Evolutionary conservation across 2,888 invertebrate species (phyloP), one percentile per base, ranked within the genome.

Genomic region (Oscheius myriophilus): DNA sequence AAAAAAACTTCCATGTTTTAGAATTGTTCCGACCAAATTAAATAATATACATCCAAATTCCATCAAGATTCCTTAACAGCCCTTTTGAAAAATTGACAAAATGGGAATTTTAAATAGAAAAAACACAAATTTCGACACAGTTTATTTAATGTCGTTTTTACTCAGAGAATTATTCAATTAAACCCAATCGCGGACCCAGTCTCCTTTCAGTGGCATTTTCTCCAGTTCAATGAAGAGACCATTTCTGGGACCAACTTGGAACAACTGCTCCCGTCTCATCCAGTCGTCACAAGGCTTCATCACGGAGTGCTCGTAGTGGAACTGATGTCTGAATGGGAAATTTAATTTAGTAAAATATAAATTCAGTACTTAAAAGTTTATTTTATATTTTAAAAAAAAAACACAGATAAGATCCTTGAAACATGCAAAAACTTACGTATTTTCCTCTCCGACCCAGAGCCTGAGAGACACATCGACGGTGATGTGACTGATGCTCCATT

Each of bases 141-240:
- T 46, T 46, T 46, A 46, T 18, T 46, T 11, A 16, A 46, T 46
- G n/a, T 18, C 18, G 18, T 46, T 7, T 18, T 12, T 46, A 16
- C 4, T 46, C 11, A 18, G 6, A 18, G 46, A 18, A 18, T 18
- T 4, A 18, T 53, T 53, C 9, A 25, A 2, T 55, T 39, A 55
- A 2, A 55, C 26, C 55, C 55, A 55, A 33, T 55, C 55, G 18
- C 55, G 25, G 39, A 55, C 39, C 55, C 55, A 55, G 9, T 55
- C 26, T 26, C 55, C 55, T 18, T 18, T 25, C 55, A 25, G 55
- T 11, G 39, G 55, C n/a, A 26, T 18, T 12, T 18, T 12, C 23
- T 55, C 18, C 55, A 26, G 39, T 25, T 25, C 39, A 2, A 55
- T 21, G 26, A 55, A 55, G 39, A 55, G 21, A 16, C 55, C 55